Conservation (phyloP, 2,797 vertebrate genomes). For the Limosa lapponica region DNA sequence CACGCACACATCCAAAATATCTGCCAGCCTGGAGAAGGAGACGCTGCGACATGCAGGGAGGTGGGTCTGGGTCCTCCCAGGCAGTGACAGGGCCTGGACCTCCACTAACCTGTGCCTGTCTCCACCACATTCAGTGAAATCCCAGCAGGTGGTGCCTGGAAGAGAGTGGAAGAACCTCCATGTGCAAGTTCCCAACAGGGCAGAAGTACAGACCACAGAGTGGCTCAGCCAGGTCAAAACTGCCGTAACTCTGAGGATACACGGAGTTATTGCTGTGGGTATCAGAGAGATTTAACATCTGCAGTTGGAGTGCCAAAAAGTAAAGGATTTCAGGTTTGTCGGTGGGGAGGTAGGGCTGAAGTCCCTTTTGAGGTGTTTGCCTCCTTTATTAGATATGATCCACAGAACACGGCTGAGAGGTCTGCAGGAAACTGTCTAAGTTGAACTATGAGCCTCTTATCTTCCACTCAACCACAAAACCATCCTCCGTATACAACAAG, state of each 20-base stretch:
- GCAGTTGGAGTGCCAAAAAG: background rate
- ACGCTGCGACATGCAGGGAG: accelerated
- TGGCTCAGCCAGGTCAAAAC: background rate
- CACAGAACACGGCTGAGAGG: background rate
- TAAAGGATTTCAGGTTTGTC: background rate
- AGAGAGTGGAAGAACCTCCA: background rate
- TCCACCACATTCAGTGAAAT: background rate
- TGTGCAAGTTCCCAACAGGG: accelerated
- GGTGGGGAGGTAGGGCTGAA: background rate
- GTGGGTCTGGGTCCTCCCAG: background rate
- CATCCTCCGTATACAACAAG: background rate
- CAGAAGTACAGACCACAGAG: background rate
- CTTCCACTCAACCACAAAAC: background rate
- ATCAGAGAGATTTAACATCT: background rate
- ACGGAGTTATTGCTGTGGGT: background rate
- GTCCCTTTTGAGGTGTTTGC: background rate
- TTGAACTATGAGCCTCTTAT: accelerated
- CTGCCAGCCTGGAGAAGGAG: background rate
- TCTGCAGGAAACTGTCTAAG: background rate
- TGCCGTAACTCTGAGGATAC: background rate
- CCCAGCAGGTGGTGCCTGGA: background rate
- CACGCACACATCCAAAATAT: background rate
- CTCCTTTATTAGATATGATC: background rate
- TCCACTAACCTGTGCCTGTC: background rate
- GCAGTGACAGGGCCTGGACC: background rate